Base-by-base conservation (phyloP, 2,113 vertebrate species). In the Ceyx melanurus region DNA sequence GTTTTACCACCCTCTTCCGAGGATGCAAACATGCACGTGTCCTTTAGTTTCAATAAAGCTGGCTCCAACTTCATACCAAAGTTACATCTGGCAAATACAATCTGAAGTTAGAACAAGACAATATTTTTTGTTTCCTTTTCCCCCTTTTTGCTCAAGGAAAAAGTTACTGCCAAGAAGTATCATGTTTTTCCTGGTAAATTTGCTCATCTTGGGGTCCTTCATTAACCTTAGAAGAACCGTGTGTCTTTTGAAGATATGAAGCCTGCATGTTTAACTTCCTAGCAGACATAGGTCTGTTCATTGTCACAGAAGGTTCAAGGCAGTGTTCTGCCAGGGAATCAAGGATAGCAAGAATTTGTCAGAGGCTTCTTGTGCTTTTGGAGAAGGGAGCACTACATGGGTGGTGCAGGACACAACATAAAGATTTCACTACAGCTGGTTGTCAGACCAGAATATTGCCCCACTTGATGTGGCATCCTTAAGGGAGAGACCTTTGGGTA, bases 391-490 rank as follows among this genome's bases (percentile, higher is more conserved):
- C 14, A 33, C 35, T 54, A 0, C 1, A 1, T 10, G 45, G 25
- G 40, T n/a, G 23, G 20, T 43, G 5, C 33, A 93, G 50, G 26
- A 25, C n/a, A 42, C 19, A 45, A 50, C 65, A 14, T 25, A 31
- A 65, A 29, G 65, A 28, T 35, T 25, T 19, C 3, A 48, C 8
- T 15, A 22, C n/a, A 64, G 21, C 21, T 1, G 4, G 9, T 22
- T 26, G 9, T 42, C 57, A 72, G 43, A 37, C 25, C 3, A 3
- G 19, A 76, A 68, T 33, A 15, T 53, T 46, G 37, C 23, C 80
- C 25, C 9, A 29, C 33, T 17, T 74, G 51, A 3, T 4, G 1
- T 0, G 0, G 17, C 40, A 17, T 37, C 25, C 12, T 57, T 28
- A 19, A 37, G 61, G 61, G 11, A 75, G 45, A 79, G 75, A 46